Evolutionary conservation across 2,113 vertebrate genomes (phyloP).

Genomic region (Sinocyclocheilus anophthalmus): DNA sequence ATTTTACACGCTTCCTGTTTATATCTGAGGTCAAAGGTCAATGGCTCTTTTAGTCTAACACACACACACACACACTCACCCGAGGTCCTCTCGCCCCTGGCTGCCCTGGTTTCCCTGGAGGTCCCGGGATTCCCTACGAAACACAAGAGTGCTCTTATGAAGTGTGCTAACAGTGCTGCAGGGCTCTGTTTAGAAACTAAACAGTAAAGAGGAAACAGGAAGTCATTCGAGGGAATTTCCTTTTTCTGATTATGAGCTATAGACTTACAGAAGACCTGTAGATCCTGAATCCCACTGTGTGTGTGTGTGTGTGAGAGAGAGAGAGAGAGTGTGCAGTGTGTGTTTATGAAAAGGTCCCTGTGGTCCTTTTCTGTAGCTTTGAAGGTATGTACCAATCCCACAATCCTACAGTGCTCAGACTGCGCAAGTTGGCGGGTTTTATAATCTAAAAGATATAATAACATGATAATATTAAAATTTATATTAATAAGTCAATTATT

Average conservation of each 20-base stretch:
- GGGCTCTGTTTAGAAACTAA: slow-evolving; percentile 28
- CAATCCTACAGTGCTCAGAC: not conserved
- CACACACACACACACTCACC: slow-evolving; percentile 75
- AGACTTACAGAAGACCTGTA: slow-evolving; percentile 16
- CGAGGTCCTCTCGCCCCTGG: slow-evolving; percentile 88
- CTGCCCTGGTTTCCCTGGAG: slow-evolving; percentile 87
- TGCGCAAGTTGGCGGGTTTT: not conserved
- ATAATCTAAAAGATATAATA: not conserved
- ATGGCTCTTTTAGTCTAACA: not conserved
- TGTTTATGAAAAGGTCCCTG: slow-evolving; percentile 2
- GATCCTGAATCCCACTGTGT: slow-evolving; percentile 13
- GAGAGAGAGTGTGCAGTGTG: not conserved
- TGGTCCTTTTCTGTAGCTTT: not conserved
- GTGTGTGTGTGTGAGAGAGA: not conserved
- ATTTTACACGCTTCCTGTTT: slow-evolving; percentile 24
- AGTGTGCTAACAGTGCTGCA: not conserved
- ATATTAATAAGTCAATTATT: not conserved
- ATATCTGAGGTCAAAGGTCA: slow-evolving; percentile 29
- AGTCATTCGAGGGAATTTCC: slow-evolving; percentile 45
- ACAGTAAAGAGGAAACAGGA: slow-evolving; percentile 47
- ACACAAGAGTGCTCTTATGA: slow-evolving; percentile 52
- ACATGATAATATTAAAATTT: too few relatives aligned
- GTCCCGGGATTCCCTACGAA: slow-evolving; percentile 86
- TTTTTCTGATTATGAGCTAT: slow-evolving; percentile 27
- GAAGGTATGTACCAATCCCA: not conserved